Evolutionary conservation across 1,140 invertebrate genomes (phyloP), one percentile per base, ranked within the genome.

Genomic region (Vanessa tameamea): DNA sequence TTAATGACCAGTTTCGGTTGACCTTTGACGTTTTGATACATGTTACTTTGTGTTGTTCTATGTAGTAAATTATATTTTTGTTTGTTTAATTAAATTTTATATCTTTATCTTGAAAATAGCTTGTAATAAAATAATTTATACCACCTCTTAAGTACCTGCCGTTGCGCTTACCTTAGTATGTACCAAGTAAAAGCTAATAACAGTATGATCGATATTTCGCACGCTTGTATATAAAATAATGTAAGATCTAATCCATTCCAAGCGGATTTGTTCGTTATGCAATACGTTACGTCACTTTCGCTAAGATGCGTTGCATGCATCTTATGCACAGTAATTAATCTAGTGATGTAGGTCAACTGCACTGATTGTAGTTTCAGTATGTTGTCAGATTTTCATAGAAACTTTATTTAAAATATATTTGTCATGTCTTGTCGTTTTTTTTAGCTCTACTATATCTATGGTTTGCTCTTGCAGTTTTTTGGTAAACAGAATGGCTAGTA

Each of bases 281-380:
- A 71, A 71, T 16, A 7, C 7, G 48, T 71, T 71, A n/a, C 69
- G 61, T 71, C 69, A 71, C 59, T 31, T 14, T 20, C 69, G 8
- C 12, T 57, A 48, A 64, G 48, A 64, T 71, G 69, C 26, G 26
- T 65, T 65, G n/a, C 64, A 66, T 64, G 61, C 61, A 69, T 63
- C 59, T 71, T 61, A 53, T 64, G 48, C 47, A 59, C 31, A 69
- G n/a, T 53, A 31, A 69, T 69, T 69, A 69, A 53, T 71, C 64
- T n/a, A 71, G 47, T 53, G 12, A 53, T 71, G 59, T 71, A 53
- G 59, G 69, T 53, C 61, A 47, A 37, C 64, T 64, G 69, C 37
- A 53, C 47, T 23, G 59, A 64, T 64, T 68, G 37, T 53, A 55
- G 11, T 1, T 51, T 3, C 37, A 37, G 14, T 37, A 43, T 37